These are phyloP conservation scores for Oscheius sp. DNA, from an alignment of 1,140 invertebrate genomes.

Conservation along the genomic window DNA sequence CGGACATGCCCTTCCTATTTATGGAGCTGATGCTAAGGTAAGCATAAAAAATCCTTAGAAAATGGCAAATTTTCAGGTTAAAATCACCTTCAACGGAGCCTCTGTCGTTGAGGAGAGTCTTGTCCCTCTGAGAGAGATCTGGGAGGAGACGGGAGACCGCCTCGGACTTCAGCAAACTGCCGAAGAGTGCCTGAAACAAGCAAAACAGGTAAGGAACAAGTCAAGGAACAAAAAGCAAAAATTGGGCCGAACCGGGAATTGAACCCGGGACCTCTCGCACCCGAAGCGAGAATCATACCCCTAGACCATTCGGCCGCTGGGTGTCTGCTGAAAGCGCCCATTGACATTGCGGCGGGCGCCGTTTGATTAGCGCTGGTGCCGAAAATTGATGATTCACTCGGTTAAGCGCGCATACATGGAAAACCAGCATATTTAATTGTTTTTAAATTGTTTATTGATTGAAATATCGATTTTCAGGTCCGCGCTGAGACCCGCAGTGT, in stretches of 20 bases:
- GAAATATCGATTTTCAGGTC: not conserved
- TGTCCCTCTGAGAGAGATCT: slow-evolving; percentile 72
- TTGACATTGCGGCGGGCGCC: too few relatives aligned
- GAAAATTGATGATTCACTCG: too few relatives aligned
- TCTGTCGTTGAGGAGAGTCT: slow-evolving; percentile 70
- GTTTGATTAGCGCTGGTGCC: too few relatives aligned
- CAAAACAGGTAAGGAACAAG: slow-evolving; percentile 18
- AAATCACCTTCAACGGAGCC: slow-evolving; percentile 68
- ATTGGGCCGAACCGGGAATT: slow-evolving; percentile 39
- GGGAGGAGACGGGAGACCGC: slow-evolving; percentile 92
- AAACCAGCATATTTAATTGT: too few relatives aligned
- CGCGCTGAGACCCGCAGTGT: not conserved
- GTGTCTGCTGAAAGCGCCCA: not conserved
- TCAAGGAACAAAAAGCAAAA: not conserved
- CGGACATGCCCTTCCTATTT: slow-evolving; percentile 67
- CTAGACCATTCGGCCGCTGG: slow-evolving; percentile 62
- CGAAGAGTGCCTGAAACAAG: slow-evolving; percentile 72
- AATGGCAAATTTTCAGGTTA: slow-evolving; percentile 61
- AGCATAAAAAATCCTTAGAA: slow-evolving; percentile 18
- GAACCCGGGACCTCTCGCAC: slow-evolving; percentile 65
- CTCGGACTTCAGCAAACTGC: slow-evolving; percentile 80
- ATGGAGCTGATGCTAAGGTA: slow-evolving; percentile 71
- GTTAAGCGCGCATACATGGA: too few relatives aligned
- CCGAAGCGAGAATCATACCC: slow-evolving; percentile 66
- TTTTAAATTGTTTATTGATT: too few relatives aligned